Evolutionary conservation across 2,797 vertebrate genomes (phyloP), one percentile per base, ranked within the genome.

Genomic region (Urophycis tenuis): DNA sequence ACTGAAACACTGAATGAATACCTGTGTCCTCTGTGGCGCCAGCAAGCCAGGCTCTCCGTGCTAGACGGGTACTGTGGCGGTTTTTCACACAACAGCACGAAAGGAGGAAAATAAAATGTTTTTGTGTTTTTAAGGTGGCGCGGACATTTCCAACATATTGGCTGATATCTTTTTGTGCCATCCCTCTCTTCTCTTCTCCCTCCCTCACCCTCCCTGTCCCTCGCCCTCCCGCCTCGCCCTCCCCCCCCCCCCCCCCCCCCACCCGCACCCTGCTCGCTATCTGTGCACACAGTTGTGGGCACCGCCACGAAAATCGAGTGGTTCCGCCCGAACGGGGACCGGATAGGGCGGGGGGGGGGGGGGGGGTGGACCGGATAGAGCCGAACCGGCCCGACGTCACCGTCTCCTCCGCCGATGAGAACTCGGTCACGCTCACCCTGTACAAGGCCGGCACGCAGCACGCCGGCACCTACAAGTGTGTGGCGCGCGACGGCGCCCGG

Each of bases 391-490:
- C 95, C 84, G 95, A 95, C 84, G 93, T 98, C 89, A 97, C 95
- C 0, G 97, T 97, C 80, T 92, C 94, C 80, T 94, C 93, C 41
- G 96, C 95, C 0, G 96, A 98, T n/a, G 96, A 97, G 78, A 93
- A 92, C 32, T 95, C 96, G 0, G 96, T 96, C 77, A 97, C 94
- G 0, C 97, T 99, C 85, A 99, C 97, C 72, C 94, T 99, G 90
- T 99, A 99, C 89, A 96, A 95, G 0, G 96, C 95, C 45, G 92
- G 94, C 78, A 93, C 94, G 0, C 95, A 98, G 0, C 95, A 96
- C 0, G 96, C 95, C 0, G 98, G 98, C 81, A 96, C 95, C 25
- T 99, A 99, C 87, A 99, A 95, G 90, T 99, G 98, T 9, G 93
- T 98, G 41, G 96, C 96, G 81, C 93, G 93, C 34, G 90, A 77